Conservation (phyloP, 2,888 invertebrate species). For the Brachynemurus nebulosus region DNA sequence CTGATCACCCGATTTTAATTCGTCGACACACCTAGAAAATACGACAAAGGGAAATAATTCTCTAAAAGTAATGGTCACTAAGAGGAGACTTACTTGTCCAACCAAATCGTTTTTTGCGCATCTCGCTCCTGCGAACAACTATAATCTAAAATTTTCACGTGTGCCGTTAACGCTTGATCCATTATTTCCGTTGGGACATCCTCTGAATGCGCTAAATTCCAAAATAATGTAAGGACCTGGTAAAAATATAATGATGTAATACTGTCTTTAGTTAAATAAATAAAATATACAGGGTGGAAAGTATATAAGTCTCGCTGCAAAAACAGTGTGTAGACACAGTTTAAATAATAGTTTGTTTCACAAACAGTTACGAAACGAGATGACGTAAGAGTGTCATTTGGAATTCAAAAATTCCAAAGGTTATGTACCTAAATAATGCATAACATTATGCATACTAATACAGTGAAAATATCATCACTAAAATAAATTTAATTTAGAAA, state of each 20-base stretch:
- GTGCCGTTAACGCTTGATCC: slow-evolving; percentile 89
- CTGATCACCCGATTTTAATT: slow-evolving; percentile 70
- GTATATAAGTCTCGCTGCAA: too few relatives aligned
- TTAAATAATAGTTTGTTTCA: too few relatives aligned
- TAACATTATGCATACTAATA: too few relatives aligned
- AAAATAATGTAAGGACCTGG: slow-evolving; percentile 78
- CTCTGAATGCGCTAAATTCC: slow-evolving; percentile 92
- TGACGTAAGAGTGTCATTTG: too few relatives aligned
- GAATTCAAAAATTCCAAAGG: too few relatives aligned
- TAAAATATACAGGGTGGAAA: too few relatives aligned
- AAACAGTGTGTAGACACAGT: too few relatives aligned
- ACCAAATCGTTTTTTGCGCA: slow-evolving; percentile 89
- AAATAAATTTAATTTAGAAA: too few relatives aligned
- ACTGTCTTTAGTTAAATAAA: too few relatives aligned
- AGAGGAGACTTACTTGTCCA: slow-evolving; percentile 59
- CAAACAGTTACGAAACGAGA: too few relatives aligned
- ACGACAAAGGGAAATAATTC: background rate
- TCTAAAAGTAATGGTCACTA: background rate
- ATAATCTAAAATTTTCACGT: slow-evolving; percentile 94
- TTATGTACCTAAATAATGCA: too few relatives aligned
- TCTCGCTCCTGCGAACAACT: slow-evolving; percentile 96
- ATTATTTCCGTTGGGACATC: slow-evolving; percentile 95
- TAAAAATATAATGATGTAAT: slow-evolving; percentile 14
- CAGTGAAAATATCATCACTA: too few relatives aligned
- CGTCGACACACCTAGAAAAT: slow-evolving; percentile 64